Conservation (phyloP, 2,113 vertebrate species). For the Oxygymnocypris stewartii region DNA sequence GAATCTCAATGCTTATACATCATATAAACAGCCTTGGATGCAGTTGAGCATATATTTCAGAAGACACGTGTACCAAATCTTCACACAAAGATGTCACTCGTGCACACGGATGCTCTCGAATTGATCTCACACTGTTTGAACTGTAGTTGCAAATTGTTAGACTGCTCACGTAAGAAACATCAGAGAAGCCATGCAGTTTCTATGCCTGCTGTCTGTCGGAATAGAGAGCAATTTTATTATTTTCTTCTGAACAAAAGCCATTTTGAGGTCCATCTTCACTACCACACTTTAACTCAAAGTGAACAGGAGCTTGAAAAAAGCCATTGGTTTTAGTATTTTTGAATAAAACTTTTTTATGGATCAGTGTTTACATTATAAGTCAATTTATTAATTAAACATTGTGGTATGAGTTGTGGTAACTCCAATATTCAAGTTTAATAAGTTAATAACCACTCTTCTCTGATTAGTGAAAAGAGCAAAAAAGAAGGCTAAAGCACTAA, state of each 20-base stretch:
- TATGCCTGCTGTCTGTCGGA: background rate
- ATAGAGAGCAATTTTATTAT: background rate
- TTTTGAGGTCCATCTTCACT: background rate
- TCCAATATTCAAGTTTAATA: background rate
- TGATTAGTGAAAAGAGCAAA: background rate
- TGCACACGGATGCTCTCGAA: background rate
- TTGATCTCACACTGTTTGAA: conserved; percentile 1
- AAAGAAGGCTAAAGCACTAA: background rate
- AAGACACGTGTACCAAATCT: background rate
- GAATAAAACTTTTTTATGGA: background rate
- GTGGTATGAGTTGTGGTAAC: background rate
- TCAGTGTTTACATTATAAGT: background rate
- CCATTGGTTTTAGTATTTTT: too few relatives aligned
- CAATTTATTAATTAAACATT: background rate
- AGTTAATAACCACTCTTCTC: background rate
- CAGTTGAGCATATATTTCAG: background rate
- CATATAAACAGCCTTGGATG: background rate
- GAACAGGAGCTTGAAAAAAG: background rate
- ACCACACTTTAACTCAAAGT: background rate
- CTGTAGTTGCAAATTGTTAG: background rate
- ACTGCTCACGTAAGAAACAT: background rate
- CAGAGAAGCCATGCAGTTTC: background rate
- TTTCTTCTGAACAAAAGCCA: background rate
- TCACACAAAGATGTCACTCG: background rate
- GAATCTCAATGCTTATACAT: background rate